These are phyloP conservation scores for Bombus breviceps DNA, from an alignment of 1,140 invertebrate genomes.

Conservation along the genomic window DNA sequence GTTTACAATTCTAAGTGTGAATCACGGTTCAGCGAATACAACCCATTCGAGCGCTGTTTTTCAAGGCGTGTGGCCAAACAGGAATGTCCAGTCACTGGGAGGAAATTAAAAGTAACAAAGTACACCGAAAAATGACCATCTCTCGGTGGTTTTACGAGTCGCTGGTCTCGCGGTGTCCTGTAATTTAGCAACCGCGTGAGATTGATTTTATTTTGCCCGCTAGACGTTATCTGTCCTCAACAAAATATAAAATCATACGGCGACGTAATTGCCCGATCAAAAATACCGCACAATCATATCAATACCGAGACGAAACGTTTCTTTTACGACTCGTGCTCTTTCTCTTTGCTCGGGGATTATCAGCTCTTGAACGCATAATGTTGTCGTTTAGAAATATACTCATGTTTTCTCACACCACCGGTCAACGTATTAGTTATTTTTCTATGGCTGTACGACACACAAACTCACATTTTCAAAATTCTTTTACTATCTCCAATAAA, in stretches of 20 bases:
- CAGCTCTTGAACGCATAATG: no score
- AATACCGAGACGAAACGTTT: not conserved
- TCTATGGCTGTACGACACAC: no score
- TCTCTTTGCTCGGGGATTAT: not conserved
- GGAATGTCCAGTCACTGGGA: conserved; percentile 8
- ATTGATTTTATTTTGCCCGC: conserved; percentile 56
- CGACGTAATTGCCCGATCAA: conserved; percentile 30
- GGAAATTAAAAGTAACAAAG: conserved; percentile 33
- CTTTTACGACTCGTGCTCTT: conserved; percentile 5
- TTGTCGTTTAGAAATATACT: no score
- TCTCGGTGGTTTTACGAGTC: conserved; percentile 27
- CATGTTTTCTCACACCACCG: no score
- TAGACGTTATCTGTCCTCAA: not conserved
- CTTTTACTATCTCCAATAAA: no score
- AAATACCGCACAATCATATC: not conserved
- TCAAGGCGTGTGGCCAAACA: not conserved
- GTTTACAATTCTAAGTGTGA: not conserved
- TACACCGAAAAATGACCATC: conserved; percentile 34
- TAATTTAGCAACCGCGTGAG: conserved; percentile 44
- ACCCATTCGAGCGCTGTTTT: not conserved
- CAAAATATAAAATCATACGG: conserved; percentile 18
- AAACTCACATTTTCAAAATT: no score
- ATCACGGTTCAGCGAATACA: not conserved
- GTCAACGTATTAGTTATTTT: no score
- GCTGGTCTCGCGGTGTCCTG: conserved; percentile 6